phyloP scores from a whole-genome alignment of 2,888 invertebrate genomes.

The Dolomedes plantarius region DNA sequence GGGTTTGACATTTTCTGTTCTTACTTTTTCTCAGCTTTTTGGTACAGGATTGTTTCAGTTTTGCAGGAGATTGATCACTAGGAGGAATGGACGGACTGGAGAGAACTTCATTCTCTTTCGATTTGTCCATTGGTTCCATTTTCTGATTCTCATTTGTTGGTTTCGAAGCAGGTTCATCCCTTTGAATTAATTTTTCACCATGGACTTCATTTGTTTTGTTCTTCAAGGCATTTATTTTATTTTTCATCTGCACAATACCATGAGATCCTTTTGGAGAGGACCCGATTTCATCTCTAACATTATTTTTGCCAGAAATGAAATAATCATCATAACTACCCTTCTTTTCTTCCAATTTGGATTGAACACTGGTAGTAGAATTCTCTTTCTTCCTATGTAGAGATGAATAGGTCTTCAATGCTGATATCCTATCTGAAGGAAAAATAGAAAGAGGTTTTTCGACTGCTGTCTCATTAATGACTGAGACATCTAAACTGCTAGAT shows the following conservation, averaged over 20 bases:
- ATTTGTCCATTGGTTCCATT: not conserved
- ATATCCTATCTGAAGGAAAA: not conserved
- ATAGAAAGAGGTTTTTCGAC: not conserved
- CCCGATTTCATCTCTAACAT: too few relatives aligned
- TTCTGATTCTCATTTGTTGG: not conserved
- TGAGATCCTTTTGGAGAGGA: too few relatives aligned
- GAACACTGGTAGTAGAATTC: too few relatives aligned
- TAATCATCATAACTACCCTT: too few relatives aligned
- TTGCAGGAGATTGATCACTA: too few relatives aligned
- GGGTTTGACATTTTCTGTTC: too few relatives aligned
- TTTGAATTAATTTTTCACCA: not conserved
- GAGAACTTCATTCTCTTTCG: not conserved
- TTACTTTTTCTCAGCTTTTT: too few relatives aligned
- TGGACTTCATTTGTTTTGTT: slow-evolving; percentile 43
- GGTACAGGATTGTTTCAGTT: too few relatives aligned
- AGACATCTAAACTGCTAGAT: not conserved
- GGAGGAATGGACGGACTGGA: too few relatives aligned
- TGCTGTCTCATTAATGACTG: not conserved
- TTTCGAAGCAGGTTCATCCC: not conserved
- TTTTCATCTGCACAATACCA: not conserved
- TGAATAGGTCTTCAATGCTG: not conserved
- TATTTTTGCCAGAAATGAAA: too few relatives aligned
- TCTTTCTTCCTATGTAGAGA: not conserved
- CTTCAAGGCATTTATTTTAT: slow-evolving; percentile 33
- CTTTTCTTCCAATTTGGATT: too few relatives aligned